A percentile compares a stretch with the other conserved stretches of the same genome.
Evolutionary conservation across 2,113 vertebrate genomes (phyloP).

Genomic region (Buteo buteo): DNA sequence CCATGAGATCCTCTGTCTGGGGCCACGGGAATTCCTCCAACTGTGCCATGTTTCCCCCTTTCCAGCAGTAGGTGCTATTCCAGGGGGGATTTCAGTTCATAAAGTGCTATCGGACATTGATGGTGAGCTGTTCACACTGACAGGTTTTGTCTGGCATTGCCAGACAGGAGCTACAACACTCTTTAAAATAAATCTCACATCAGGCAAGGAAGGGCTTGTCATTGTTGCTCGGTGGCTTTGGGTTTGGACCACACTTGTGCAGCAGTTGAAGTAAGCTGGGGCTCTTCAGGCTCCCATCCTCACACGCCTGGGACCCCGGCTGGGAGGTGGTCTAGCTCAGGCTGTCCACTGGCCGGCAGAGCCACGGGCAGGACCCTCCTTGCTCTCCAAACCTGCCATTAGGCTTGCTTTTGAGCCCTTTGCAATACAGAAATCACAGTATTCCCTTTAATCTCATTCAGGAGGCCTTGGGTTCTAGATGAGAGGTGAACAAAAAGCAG

Average conservation of each 20-base stretch:
- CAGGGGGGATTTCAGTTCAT: not conserved
- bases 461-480: not conserved
- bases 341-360: not conserved
- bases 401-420: not conserved
- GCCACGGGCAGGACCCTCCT: not conserved
- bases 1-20: not conserved
- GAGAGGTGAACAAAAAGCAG: not conserved
- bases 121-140: not conserved
- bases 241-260: not conserved
- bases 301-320: rapidly evolving
- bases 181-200: not conserved
- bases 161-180: not conserved
- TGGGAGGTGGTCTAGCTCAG: not conserved
- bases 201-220: not conserved
- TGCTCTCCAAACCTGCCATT: not conserved
- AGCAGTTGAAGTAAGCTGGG: not conserved
- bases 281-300: not conserved
- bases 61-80: not conserved
- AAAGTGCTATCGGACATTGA: rapidly evolving
- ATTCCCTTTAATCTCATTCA: not conserved
- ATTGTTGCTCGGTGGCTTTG: not conserved
- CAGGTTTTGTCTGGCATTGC: not conserved
- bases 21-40: rapidly evolving
- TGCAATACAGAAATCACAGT: too few relatives aligned
- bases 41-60: not conserved